A percentile compares a stretch with the other conserved stretches of the same genome.
These are phyloP conservation scores for Pteropus alecto DNA, from an alignment of 2,113 vertebrate genomes.

Conservation along the genomic window DNA sequence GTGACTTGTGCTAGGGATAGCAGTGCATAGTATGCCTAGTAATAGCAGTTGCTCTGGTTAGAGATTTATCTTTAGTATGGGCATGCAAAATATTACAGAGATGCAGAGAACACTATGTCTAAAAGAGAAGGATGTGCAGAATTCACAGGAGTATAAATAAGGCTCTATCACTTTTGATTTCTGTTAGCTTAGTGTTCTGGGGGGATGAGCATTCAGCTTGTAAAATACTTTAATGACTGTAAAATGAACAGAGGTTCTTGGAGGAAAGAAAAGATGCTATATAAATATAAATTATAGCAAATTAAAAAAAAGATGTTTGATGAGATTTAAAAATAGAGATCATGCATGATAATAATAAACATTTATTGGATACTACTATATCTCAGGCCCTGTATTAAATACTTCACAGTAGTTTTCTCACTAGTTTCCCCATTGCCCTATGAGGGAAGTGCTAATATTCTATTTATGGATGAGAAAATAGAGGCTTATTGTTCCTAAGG, in stretches of 20 bases:
- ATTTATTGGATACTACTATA: not conserved
- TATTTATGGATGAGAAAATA: not conserved
- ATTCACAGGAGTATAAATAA: not conserved
- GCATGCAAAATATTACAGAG: not conserved
- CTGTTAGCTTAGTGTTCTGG: not conserved
- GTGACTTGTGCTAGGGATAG: not conserved
- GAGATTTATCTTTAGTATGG: not conserved
- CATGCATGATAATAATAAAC: not conserved
- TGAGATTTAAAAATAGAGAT: not conserved
- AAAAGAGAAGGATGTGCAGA: not conserved
- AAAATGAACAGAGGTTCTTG: constrained; percentile 11
- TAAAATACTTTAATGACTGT: not conserved
- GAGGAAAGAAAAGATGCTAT: not conserved
- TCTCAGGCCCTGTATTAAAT: not conserved
- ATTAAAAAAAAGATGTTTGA: not conserved
- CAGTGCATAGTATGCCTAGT: too few relatives aligned
- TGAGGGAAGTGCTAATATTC: not conserved
- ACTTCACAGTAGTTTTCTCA: not conserved
- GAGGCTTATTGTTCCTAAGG: not conserved
- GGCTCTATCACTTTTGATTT: not conserved
- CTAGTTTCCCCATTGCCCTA: not conserved
- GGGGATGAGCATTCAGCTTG: not conserved
- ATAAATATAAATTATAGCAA: not conserved
- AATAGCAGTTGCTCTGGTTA: not conserved
- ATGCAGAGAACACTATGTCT: not conserved